Evolutionary conservation across 2,888 invertebrate species (phyloP).

Genomic region (Colletes collaris): DNA sequence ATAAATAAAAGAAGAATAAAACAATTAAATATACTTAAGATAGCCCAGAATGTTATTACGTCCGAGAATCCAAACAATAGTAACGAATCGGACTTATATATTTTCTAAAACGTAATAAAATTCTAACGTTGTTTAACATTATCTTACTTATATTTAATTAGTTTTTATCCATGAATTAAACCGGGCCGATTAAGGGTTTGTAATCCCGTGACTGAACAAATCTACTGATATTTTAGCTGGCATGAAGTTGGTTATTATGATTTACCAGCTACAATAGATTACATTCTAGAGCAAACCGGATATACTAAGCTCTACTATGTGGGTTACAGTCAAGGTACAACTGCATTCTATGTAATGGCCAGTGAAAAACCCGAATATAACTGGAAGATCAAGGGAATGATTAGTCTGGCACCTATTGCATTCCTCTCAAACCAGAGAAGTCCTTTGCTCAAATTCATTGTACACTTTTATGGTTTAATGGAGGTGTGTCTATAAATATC

Average conservation of each 20-base stretch:
- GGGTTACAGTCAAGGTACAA: constrained; percentile 86
- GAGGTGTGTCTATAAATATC: constrained; percentile 70
- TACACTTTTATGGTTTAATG: constrained; percentile 76
- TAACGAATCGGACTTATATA: too few relatives aligned
- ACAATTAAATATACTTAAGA: too few relatives aligned
- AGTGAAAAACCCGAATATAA: constrained; percentile 82
- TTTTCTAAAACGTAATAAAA: too few relatives aligned
- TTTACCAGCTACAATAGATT: constrained; percentile 86
- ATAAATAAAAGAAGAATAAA: background rate
- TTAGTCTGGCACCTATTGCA: constrained; percentile 82
- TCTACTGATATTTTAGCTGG: constrained; percentile 82
- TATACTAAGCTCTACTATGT: constrained; percentile 84
- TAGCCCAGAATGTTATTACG: too few relatives aligned
- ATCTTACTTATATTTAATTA: too few relatives aligned
- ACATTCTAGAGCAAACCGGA: constrained; percentile 83
- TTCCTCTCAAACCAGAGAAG: constrained; percentile 80
- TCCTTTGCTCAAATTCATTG: constrained; percentile 77
- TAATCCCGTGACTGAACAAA: too few relatives aligned
- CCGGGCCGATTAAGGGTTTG: too few relatives aligned
- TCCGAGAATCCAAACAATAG: too few relatives aligned
- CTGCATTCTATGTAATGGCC: constrained; percentile 80
- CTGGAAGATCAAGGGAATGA: constrained; percentile 79
- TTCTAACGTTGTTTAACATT: too few relatives aligned
- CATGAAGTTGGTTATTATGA: constrained; percentile 87
- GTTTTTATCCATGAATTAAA: too few relatives aligned